A percentile compares a stretch with the other conserved stretches of the same genome.
phyloP scores from a whole-genome alignment of 2,113 vertebrate species.

The Megaceryle maxima region DNA sequence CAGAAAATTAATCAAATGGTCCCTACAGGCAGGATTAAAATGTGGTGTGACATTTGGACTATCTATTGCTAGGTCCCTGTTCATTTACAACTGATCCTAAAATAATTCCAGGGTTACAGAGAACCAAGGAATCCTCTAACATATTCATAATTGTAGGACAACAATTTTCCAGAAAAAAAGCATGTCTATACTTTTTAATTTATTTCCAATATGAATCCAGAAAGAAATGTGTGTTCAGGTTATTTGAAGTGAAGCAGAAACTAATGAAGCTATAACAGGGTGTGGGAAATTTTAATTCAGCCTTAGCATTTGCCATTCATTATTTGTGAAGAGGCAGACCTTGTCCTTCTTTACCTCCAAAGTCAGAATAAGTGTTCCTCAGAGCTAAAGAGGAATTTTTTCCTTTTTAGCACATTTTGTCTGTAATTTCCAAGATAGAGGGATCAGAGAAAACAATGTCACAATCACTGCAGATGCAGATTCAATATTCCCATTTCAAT shows the following conservation, averaged over 20 bases:
- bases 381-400: not conserved
- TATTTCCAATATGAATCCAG: not conserved
- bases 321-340: not conserved
- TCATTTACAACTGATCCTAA: not conserved
- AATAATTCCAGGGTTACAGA: not conserved
- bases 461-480: not conserved
- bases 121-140: not conserved
- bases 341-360: not conserved
- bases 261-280: not conserved
- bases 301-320: not conserved
- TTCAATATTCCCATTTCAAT: not conserved
- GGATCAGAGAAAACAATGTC: not conserved
- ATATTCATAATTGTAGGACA: not conserved
- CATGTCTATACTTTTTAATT: not conserved
- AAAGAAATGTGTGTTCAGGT: not conserved
- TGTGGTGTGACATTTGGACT: rapidly evolving
- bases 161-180: not conserved
- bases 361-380: not conserved
- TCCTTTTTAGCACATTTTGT: not conserved
- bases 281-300: not conserved
- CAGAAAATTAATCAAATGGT: not conserved
- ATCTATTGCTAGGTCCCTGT: not conserved
- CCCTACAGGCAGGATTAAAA: not conserved
- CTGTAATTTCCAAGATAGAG: not conserved
- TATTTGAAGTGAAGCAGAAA: not conserved